A percentile compares a stretch with the other conserved stretches of the same genome.
These are phyloP conservation scores for Tragelaphus buxtoni DNA, from an alignment of 2,113 vertebrate species.

Conservation along the genomic window DNA sequence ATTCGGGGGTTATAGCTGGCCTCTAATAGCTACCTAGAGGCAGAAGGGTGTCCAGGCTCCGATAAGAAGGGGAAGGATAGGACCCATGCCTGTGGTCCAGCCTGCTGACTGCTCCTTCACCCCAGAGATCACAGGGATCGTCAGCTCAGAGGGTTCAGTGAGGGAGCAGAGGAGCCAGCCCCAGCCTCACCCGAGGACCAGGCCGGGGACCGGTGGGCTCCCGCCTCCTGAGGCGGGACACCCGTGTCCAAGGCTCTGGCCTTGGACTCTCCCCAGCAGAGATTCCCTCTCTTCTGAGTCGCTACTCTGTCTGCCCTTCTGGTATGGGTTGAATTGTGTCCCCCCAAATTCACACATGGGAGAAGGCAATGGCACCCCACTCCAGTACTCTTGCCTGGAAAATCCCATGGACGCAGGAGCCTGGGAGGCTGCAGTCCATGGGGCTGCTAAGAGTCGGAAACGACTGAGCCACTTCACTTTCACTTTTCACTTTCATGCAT, in stretches of 20 bases:
- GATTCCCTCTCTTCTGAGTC: neutral
- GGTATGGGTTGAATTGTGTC: neutral
- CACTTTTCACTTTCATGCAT: too few relatives aligned
- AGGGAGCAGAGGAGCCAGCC: neutral
- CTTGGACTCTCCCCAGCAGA: neutral
- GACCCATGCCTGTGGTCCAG: neutral
- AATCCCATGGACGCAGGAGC: too few relatives aligned
- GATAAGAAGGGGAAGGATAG: slow-evolving; percentile 48
- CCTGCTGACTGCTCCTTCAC: slow-evolving; percentile 55
- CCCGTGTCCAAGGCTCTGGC: neutral
- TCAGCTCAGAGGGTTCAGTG: slow-evolving; percentile 10
- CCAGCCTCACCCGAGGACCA: neutral
- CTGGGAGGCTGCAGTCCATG: too few relatives aligned
- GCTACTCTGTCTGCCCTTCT: neutral
- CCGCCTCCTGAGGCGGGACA: neutral
- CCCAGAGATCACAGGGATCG: slow-evolving; percentile 42
- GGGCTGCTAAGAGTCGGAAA: too few relatives aligned
- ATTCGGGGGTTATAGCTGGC: neutral
- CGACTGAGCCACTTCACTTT: too few relatives aligned
- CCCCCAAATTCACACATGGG: neutral
- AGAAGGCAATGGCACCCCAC: too few relatives aligned
- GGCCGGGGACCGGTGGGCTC: neutral
- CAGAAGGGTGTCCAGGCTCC: slow-evolving; percentile 12
- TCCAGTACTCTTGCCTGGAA: too few relatives aligned
- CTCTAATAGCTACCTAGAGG: neutral